Conservation (phyloP, 2,888 invertebrate species). For the Noctua comes region DNA sequence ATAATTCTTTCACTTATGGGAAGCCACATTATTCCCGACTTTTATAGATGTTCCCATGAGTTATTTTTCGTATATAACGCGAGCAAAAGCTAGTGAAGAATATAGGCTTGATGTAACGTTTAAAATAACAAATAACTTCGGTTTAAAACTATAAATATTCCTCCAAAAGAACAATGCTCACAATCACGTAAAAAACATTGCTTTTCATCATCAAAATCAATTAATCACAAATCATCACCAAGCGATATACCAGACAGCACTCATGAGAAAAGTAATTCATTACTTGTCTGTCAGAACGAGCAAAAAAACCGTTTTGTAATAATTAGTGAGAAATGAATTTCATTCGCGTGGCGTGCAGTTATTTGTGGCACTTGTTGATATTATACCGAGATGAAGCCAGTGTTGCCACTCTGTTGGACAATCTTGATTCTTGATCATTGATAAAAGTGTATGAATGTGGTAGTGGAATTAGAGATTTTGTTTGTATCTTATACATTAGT, state of each 20-base stretch:
- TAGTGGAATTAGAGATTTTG: conserved; percentile 35
- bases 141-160: background rate
- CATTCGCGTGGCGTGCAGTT: conserved; percentile 60
- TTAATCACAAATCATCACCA: background rate
- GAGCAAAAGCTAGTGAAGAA: too few species aligned
- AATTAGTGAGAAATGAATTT: conserved; percentile 66
- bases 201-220: background rate
- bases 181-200: background rate
- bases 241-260: background rate
- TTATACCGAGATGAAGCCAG: conserved; percentile 36
- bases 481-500: background rate
- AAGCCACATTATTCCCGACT: too few species aligned
- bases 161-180: background rate
- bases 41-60: too few species aligned
- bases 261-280: conserved; percentile 35
- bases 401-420: conserved; percentile 48
- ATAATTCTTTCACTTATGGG: too few species aligned
- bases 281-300: conserved; percentile 38
- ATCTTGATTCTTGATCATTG: conserved; percentile 63
- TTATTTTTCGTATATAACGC: too few species aligned
- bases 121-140: background rate
- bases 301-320: conserved; percentile 64
- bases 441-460: conserved; percentile 46
- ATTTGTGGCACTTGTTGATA: conserved; percentile 54
- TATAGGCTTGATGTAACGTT: background rate